Evolutionary conservation across 2,888 invertebrate species (phyloP).

Genomic region (Epinotia nisella): DNA sequence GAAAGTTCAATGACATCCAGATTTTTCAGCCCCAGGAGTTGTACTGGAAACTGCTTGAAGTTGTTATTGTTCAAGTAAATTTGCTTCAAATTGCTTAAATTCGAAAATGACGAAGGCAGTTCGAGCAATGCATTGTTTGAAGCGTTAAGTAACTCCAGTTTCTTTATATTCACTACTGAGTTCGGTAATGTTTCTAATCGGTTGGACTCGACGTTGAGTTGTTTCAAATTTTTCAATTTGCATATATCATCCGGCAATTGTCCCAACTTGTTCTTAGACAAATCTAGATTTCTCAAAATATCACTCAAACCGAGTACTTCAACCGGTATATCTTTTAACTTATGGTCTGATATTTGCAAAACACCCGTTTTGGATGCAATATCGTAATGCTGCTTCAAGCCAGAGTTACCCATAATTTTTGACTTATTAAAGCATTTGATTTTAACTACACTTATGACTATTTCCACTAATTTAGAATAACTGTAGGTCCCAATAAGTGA

Average conservation of each 20-base stretch:
- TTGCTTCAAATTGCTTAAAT: conserved; percentile 89
- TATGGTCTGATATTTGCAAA: conserved; percentile 92
- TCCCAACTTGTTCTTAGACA: conserved; percentile 95
- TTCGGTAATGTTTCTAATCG: conserved; percentile 89
- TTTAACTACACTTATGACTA: conserved; percentile 11
- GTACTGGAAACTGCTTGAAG: conserved; percentile 91
- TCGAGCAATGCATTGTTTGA: conserved; percentile 91
- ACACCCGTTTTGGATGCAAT: conserved; percentile 98
- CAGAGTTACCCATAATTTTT: conserved; percentile 93
- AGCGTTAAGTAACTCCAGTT: conserved; percentile 90
- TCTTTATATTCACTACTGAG: conserved; percentile 87
- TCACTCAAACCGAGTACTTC: conserved; percentile 85
- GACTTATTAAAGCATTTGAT: conserved; percentile 25
- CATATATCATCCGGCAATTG: conserved; percentile 91
- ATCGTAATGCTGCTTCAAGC: conserved; percentile 95
- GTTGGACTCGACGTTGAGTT: conserved; percentile 92
- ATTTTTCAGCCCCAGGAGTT: conserved; percentile 91
- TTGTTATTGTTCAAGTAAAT: conserved; percentile 91
- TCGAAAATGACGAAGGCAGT: conserved; percentile 87
- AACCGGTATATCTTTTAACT: conserved; percentile 91
- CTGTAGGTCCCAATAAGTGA: conserved; percentile 15
- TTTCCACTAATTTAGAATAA: conserved; percentile 23
- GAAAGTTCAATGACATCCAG: conserved; percentile 95
- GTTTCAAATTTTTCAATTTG: conserved; percentile 88
- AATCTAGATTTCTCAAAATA: conserved; percentile 93